phyloP scores from a whole-genome alignment of 2,888 invertebrate species.

The Cosmia pyralina region DNA sequence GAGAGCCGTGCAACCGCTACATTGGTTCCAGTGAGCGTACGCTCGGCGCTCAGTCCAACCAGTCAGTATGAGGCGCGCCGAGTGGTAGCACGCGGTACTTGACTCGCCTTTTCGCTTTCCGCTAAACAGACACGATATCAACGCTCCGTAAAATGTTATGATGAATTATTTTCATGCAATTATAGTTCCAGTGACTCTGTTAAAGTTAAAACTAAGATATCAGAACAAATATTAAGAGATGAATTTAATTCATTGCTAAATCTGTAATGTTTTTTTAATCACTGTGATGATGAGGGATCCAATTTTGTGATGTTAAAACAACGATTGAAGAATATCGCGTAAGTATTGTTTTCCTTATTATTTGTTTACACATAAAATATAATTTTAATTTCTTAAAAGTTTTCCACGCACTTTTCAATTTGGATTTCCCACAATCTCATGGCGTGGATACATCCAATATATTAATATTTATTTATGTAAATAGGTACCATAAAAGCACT shows the following conservation, averaged over 20 bases:
- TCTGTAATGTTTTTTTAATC: slow-evolving; percentile 66
- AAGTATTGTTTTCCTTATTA: slow-evolving; percentile 61
- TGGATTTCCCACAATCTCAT: neutral
- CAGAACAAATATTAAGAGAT: slow-evolving; percentile 65
- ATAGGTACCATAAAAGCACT: neutral
- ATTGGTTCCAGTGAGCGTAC: slow-evolving; percentile 28
- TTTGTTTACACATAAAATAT: slow-evolving; percentile 23
- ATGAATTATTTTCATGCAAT: slow-evolving; percentile 72
- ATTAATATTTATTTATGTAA: slow-evolving; percentile 4
- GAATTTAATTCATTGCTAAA: slow-evolving; percentile 63
- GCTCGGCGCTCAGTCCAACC: slow-evolving; percentile 40
- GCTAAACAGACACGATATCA: slow-evolving; percentile 74
- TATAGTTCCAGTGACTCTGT: slow-evolving; percentile 65
- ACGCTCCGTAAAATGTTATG: slow-evolving; percentile 70
- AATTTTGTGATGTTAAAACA: slow-evolving; percentile 67
- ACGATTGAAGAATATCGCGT: slow-evolving; percentile 59
- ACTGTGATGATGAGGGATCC: slow-evolving; percentile 65
- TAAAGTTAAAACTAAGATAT: slow-evolving; percentile 66
- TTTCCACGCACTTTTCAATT: neutral
- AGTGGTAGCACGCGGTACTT: slow-evolving; percentile 74
- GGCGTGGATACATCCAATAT: neutral
- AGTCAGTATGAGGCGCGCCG: slow-evolving; percentile 79
- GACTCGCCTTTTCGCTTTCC: slow-evolving; percentile 64
- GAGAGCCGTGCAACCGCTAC: slow-evolving; percentile 27
- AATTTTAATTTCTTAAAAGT: slow-evolving; percentile 9